phyloP scores from a whole-genome alignment of 1,140 invertebrate species.

The Anastatus disparis region DNA sequence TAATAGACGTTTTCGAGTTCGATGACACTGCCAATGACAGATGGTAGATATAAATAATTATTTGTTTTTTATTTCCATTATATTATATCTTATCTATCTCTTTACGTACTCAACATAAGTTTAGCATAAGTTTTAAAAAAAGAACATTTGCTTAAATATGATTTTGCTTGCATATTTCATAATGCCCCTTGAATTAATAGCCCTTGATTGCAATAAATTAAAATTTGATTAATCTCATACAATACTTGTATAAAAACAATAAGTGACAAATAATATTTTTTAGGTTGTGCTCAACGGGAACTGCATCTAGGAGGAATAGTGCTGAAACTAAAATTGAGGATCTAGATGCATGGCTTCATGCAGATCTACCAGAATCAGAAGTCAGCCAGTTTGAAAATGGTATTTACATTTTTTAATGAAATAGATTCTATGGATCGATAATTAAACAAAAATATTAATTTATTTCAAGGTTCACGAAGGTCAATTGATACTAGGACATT shows the following conservation, averaged over 20 bases:
- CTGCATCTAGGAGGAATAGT: conserved; percentile 5
- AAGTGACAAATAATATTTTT: not conserved
- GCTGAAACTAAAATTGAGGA: conserved; percentile 21
- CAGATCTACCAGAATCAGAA: conserved; percentile 14
- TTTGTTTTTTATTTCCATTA: not conserved
- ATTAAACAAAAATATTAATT: too few species aligned
- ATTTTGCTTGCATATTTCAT: too few species aligned
- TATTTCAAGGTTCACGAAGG: conserved; percentile 35
- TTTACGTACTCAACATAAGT: not conserved
- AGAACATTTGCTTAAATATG: too few species aligned
- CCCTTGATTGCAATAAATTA: too few species aligned
- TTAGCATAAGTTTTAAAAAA: too few species aligned
- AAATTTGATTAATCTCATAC: too few species aligned
- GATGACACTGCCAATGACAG: conserved; percentile 32
- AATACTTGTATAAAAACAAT: not conserved
- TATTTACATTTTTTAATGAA: not conserved
- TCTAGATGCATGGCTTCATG: conserved; percentile 35
- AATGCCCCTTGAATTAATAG: too few species aligned
- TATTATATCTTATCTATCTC: not conserved
- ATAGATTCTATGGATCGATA: too few species aligned
- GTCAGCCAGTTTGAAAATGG: not conserved
- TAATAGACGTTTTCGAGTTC: conserved; percentile 41
- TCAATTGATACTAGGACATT: conserved; percentile 67
- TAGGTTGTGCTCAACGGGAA: conserved; percentile 23
- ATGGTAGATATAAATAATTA: conserved; percentile 32